A percentile compares a stretch with the other conserved stretches of the same genome.
These are phyloP conservation scores for Odiellus spinosus DNA, from an alignment of 2,888 invertebrate species.

Conservation along the genomic window DNA sequence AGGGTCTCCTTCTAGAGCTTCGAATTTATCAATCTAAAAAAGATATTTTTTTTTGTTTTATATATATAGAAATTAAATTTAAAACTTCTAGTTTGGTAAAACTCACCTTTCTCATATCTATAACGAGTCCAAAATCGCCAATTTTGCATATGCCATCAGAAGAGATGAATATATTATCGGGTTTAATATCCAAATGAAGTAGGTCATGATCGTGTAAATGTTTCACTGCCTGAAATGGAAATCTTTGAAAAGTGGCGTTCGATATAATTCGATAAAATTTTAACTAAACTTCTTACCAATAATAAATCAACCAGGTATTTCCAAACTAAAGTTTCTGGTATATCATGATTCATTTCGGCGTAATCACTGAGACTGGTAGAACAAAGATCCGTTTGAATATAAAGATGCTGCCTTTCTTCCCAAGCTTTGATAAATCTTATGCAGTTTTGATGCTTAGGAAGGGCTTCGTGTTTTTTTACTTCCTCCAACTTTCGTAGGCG, in stretches of 20 bases:
- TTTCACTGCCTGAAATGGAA: slow-evolving; percentile 39
- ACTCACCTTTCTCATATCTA: slow-evolving; percentile 40
- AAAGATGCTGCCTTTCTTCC: slow-evolving; percentile 51
- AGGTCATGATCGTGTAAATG: slow-evolving; percentile 49
- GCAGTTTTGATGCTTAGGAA: slow-evolving; percentile 49
- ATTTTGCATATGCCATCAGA: slow-evolving; percentile 48
- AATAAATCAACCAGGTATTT: slow-evolving; percentile 46
- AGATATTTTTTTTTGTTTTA: slow-evolving; percentile 5
- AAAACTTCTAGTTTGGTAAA: neutral
- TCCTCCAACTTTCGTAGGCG: slow-evolving; percentile 43
- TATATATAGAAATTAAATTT: slow-evolving; percentile 5
- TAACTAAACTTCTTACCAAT: slow-evolving; percentile 28
- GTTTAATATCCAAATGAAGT: slow-evolving; percentile 59
- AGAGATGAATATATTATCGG: slow-evolving; percentile 55
- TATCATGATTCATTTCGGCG: slow-evolving; percentile 38
- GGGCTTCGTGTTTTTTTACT: slow-evolving; percentile 48
- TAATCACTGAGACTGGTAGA: slow-evolving; percentile 37
- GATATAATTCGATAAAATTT: too few species aligned
- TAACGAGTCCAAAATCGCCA: slow-evolving; percentile 55
- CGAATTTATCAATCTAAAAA: slow-evolving; percentile 36
- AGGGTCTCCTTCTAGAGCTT: slow-evolving; percentile 53
- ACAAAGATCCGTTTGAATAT: slow-evolving; percentile 55
- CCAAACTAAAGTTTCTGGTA: slow-evolving; percentile 47
- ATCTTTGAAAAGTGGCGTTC: neutral
- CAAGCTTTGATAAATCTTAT: slow-evolving; percentile 50